Percentiles rank a stretch among this genome's conserved stretches.
Conservation (phyloP, 2,888 invertebrate species). For the Eulithis prunata region DNA sequence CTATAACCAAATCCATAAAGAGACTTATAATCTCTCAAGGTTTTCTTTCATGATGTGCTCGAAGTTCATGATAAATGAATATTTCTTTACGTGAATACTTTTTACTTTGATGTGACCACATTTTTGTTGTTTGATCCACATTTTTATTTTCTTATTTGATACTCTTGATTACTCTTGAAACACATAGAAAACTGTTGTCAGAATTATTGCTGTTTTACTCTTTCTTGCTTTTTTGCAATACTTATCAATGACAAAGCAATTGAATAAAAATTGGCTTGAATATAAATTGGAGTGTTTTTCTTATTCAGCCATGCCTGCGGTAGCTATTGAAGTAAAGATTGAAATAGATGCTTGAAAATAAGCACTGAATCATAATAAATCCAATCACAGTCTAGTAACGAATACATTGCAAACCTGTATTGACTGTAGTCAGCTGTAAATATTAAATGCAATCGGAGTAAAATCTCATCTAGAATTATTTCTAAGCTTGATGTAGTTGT, state of each 20-base stretch:
- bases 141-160: constrained; percentile 8
- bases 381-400: not conserved
- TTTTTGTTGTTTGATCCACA: too few species aligned
- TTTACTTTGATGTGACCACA: constrained; percentile 41
- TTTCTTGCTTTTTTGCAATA: not conserved
- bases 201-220: not conserved
- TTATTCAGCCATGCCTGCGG: constrained; percentile 39
- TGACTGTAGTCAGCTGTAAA: not conserved
- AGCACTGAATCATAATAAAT: constrained; percentile 42
- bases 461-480: not conserved
- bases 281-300: constrained; percentile 5
- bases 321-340: constrained; percentile 58
- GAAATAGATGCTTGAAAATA: constrained; percentile 49
- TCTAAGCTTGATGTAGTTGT: too few species aligned
- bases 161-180: constrained; percentile 1
- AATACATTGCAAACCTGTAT: not conserved
- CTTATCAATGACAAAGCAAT: constrained; percentile 8
- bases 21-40: constrained; percentile 50
- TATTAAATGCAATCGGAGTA: not conserved
- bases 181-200: not conserved
- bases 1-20: constrained; percentile 32
- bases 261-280: constrained; percentile 3
- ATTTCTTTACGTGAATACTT: constrained; percentile 40
- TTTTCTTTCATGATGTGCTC: constrained; percentile 50
- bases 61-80: constrained; percentile 55